These are phyloP conservation scores for Pherbina coryleti DNA, from an alignment of 2,888 invertebrate species.

Conservation along the genomic window DNA sequence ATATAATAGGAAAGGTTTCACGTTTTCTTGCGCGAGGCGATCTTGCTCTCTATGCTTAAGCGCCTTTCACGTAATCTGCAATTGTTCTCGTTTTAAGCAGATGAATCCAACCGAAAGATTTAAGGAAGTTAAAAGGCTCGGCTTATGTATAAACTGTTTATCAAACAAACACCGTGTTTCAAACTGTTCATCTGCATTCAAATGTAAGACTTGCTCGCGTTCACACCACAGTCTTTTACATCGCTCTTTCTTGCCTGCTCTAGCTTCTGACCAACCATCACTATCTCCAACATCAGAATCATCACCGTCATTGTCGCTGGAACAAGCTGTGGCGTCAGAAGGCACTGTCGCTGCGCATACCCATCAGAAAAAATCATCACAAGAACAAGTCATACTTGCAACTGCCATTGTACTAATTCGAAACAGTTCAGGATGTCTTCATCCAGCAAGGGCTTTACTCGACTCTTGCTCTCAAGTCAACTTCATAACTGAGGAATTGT, in stretches of 20 bases:
- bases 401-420: neutral
- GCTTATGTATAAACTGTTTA: constrained; percentile 34
- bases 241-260: too few relatives aligned
- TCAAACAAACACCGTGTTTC: constrained; percentile 22
- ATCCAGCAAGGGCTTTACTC: constrained; percentile 7
- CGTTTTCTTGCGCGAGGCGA: neutral
- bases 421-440: neutral
- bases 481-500: constrained; percentile 13
- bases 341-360: neutral
- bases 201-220: constrained; percentile 21
- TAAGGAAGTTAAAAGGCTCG: constrained; percentile 12
- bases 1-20: neutral
- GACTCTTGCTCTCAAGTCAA: constrained; percentile 27
- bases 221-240: constrained; percentile 23
- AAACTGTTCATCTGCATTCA: constrained; percentile 12
- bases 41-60: neutral
- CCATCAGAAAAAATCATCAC: neutral
- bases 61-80: neutral
- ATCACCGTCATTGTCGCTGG: neutral
- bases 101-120: constrained; percentile 24
- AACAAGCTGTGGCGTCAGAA: neutral
- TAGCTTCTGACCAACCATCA: too few relatives aligned
- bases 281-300: neutral
- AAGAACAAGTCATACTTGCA: neutral
- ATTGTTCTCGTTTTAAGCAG: constrained; percentile 8